Percentiles rank a stretch among this genome's conserved stretches.
Conservation (phyloP, 2,113 vertebrate genomes). For the Agapornis roseicollis region DNA sequence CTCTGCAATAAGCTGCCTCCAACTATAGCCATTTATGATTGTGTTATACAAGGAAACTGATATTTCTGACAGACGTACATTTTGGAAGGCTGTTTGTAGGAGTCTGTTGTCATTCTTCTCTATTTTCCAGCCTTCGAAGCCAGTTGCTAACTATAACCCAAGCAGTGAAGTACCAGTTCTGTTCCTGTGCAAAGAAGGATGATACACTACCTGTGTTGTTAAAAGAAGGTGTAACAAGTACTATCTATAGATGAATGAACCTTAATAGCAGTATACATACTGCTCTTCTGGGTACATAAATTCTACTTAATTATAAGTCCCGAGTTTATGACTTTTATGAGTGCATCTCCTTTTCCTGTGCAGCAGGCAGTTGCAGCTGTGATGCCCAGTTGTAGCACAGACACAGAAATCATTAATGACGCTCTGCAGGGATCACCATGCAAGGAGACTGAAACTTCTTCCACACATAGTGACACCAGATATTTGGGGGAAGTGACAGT, state of each 20-base stretch:
- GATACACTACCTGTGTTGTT: neutral
- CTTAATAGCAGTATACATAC: neutral
- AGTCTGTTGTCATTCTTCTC: neutral
- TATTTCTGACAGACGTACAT: neutral
- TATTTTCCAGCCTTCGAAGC: neutral
- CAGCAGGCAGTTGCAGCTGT: neutral
- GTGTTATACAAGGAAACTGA: neutral
- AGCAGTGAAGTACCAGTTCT: neutral
- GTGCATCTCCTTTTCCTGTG: neutral
- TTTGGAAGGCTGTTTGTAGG: neutral
- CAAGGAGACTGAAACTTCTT: neutral
- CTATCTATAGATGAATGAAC: neutral
- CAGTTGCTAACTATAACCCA: neutral
- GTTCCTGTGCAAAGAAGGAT: neutral
- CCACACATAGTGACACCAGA: fast-evolving
- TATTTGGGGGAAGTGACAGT: neutral
- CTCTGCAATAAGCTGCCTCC: neutral
- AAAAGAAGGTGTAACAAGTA: neutral
- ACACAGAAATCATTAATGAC: neutral
- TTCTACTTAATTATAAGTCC: neutral
- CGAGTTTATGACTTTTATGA: neutral
- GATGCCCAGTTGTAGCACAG: neutral
- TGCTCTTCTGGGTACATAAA: neutral
- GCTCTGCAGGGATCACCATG: neutral
- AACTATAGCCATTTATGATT: neutral